phyloP scores from a whole-genome alignment of 1,140 invertebrate species.

The Mya arenaria region DNA sequence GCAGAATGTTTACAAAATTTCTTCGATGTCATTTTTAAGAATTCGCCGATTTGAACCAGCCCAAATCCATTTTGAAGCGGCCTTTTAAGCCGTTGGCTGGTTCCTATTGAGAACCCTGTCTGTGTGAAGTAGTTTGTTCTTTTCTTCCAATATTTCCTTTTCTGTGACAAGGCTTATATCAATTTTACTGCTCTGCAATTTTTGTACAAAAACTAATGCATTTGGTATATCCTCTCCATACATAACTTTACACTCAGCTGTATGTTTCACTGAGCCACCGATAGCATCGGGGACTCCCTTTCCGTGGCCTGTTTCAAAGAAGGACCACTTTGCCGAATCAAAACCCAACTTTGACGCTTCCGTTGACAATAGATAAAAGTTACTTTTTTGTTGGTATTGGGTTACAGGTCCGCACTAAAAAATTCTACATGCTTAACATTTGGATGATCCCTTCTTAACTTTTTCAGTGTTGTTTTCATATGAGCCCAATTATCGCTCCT shows the following conservation, averaged over 20 bases:
- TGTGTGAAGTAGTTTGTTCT: background rate
- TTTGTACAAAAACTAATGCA: constrained; percentile 1
- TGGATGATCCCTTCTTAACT: constrained; percentile 47
- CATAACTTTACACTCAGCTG: background rate
- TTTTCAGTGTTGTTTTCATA: constrained; percentile 48
- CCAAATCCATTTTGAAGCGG: too few relatives aligned
- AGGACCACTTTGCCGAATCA: constrained; percentile 76
- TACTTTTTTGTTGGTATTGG: constrained; percentile 62
- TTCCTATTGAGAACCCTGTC: too few relatives aligned
- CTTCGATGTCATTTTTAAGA: too few relatives aligned
- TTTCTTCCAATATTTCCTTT: constrained; percentile 4
- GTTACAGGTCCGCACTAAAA: constrained; percentile 55
- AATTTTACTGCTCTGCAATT: constrained; percentile 12
- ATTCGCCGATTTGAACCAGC: too few relatives aligned
- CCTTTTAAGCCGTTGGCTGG: too few relatives aligned
- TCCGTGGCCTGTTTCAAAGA: constrained; percentile 80
- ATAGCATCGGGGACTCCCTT: constrained; percentile 77
- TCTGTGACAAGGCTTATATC: constrained; percentile 9
- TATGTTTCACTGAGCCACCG: background rate
- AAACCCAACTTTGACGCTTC: constrained; percentile 42
- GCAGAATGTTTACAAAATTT: too few relatives aligned
- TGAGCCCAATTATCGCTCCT: constrained; percentile 58
- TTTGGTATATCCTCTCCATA: background rate
- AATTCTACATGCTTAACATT: constrained; percentile 53
- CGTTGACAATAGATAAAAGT: constrained; percentile 54